These are phyloP conservation scores for Acrocephalus kingi DNA, from an alignment of 2,113 vertebrate species.

Conservation along the genomic window DNA sequence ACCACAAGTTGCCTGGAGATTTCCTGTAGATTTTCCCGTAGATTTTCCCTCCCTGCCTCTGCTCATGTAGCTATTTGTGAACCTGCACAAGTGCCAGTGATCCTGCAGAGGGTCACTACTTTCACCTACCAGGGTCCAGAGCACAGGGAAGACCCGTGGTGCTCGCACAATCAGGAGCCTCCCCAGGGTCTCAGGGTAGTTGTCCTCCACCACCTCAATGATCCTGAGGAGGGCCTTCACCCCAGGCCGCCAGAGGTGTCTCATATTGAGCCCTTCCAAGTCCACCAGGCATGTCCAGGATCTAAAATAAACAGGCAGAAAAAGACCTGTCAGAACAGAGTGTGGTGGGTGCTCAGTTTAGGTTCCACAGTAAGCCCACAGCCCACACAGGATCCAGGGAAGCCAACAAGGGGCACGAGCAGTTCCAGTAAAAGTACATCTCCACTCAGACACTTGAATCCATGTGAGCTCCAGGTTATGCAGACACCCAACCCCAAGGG, in stretches of 20 bases:
- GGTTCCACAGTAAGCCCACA: neutral
- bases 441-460: neutral
- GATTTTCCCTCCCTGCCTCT: neutral
- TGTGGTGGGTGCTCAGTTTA: neutral
- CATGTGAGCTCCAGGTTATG: neutral
- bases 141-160: constrained; percentile 83
- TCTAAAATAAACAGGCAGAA: constrained; percentile 30
- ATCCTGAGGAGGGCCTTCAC: constrained; percentile 84
- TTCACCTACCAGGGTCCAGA: constrained; percentile 83
- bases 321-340: neutral
- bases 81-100: neutral
- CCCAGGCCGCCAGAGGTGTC: constrained; percentile 84
- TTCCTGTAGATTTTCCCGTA: neutral
- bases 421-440: neutral
- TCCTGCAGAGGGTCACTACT: neutral
- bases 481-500: neutral
- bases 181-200: constrained; percentile 85
- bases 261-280: constrained; percentile 84
- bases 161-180: constrained; percentile 82
- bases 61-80: neutral
- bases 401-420: accelerated
- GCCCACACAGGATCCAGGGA: neutral
- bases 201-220: constrained; percentile 85
- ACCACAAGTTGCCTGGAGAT: neutral
- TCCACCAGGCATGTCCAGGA: constrained; percentile 87